phyloP scores from a whole-genome alignment of 92 coral and sea anemone genomes.

The Porites evermanni region DNA sequence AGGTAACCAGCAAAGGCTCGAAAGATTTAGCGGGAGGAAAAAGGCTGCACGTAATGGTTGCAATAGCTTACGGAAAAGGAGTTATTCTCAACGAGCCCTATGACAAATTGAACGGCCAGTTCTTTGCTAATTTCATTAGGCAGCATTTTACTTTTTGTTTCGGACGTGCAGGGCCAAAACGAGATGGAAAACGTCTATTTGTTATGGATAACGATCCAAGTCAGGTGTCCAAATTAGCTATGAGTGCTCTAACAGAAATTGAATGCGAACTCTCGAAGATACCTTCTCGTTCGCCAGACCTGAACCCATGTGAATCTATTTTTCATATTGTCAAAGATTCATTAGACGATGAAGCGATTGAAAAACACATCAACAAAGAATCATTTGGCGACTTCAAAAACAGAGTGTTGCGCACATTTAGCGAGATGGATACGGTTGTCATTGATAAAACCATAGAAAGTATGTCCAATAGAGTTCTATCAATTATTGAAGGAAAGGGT shows the following conservation, averaged over 20 bases:
- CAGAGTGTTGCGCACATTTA: conserved; percentile 40
- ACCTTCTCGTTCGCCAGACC: conserved; percentile 48
- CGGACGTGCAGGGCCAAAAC: conserved; percentile 60
- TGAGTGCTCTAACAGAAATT: conserved; percentile 44
- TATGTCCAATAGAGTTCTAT: conserved; percentile 40
- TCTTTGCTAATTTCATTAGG: conserved; percentile 53
- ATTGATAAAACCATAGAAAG: conserved; percentile 45
- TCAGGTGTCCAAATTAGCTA: conserved; percentile 45
- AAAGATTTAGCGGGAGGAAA: conserved; percentile 71
- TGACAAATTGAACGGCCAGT: conserved; percentile 61
- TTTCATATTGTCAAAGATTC: conserved; percentile 49
- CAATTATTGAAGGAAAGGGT: conserved; percentile 30
- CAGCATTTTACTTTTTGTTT: conserved; percentile 63
- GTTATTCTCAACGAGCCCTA: conserved; percentile 49
- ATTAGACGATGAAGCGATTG: conserved; percentile 19
- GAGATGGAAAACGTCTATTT: not conserved
- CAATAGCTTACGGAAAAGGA: conserved; percentile 65
- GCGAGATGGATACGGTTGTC: conserved; percentile 14
- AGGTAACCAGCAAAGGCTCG: conserved; percentile 61
- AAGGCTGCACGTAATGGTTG: conserved; percentile 67
- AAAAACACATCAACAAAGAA: conserved; percentile 29
- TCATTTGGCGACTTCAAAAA: conserved; percentile 51
- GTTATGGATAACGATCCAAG: too few relatives aligned
- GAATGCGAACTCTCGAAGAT: conserved; percentile 50
- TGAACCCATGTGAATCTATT: conserved; percentile 51